Percentiles rank a stretch among this genome's conserved stretches.
These are phyloP conservation scores for Hemibagrus guttatus DNA, from an alignment of 2,797 vertebrate species.

Conservation along the genomic window DNA sequence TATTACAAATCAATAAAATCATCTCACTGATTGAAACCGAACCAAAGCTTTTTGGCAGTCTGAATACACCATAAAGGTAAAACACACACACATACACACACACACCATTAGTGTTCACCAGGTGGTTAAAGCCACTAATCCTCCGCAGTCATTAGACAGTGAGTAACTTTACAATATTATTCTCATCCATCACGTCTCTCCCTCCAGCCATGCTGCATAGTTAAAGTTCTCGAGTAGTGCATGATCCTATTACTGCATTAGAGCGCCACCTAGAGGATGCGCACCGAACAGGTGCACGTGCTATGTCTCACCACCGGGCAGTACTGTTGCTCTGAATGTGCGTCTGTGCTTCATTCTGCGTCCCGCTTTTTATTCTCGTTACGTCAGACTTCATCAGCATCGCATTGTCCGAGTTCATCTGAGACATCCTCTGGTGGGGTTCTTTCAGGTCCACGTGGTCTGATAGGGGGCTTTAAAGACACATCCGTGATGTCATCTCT, in stretches of 20 bases:
- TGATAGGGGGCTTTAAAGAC: conserved; percentile 36
- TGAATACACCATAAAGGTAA: conserved; percentile 16
- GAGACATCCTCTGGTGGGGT: neutral
- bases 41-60: conserved; percentile 27
- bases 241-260: neutral
- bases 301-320: conserved; percentile 23
- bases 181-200: neutral
- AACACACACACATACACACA: conserved; percentile 3
- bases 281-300: neutral
- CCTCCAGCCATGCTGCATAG: conserved; percentile 13
- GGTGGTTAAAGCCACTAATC: conserved; percentile 22
- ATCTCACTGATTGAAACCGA: neutral
- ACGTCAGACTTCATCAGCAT: conserved; percentile 20
- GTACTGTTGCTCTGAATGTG: conserved; percentile 9
- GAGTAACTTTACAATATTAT: conserved; percentile 25
- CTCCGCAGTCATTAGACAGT: conserved; percentile 16
- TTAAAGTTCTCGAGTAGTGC: conserved; percentile 11
- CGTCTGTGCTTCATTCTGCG: neutral
- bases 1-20: neutral
- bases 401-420: conserved; percentile 1
- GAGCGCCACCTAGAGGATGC: conserved; percentile 9
- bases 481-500: conserved; percentile 61
- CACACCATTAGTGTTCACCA: neutral
- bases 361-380: neutral
- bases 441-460: conserved; percentile 5